These are phyloP conservation scores for Caenorhabditis latens DNA, from an alignment of 1,140 invertebrate species.

Conservation along the genomic window DNA sequence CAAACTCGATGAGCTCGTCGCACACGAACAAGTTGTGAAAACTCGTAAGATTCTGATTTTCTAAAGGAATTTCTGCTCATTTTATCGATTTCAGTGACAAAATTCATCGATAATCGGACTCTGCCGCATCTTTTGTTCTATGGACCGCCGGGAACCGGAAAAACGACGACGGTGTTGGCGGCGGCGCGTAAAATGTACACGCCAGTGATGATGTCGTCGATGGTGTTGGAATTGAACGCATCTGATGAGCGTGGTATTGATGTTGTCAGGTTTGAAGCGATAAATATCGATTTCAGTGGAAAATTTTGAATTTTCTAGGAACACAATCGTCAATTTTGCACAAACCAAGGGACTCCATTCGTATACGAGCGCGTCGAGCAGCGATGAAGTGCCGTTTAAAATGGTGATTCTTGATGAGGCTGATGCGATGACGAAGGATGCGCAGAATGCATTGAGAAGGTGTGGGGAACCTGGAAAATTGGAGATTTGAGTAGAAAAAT, in stretches of 20 bases:
- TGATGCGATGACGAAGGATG: conserved; percentile 99
- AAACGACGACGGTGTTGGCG: conserved; percentile 97
- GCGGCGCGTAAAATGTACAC: conserved; percentile 93
- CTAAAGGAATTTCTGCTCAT: conserved; percentile 53
- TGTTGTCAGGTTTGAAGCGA: conserved; percentile 84
- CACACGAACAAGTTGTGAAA: conserved; percentile 94
- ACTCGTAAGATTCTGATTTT: conserved; percentile 83
- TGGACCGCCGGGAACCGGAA: conserved; percentile 97
- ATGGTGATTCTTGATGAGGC: conserved; percentile 98
- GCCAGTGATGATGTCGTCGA: conserved; percentile 45
- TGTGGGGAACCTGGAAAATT: not conserved
- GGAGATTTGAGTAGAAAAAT: not conserved
- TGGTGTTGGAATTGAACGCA: conserved; percentile 91
- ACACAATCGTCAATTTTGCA: conserved; percentile 96
- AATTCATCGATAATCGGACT: conserved; percentile 91
- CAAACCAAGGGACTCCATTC: conserved; percentile 96
- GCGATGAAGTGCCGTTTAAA: conserved; percentile 82
- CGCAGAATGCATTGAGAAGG: conserved; percentile 95
- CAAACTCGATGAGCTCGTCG: conserved; percentile 91
- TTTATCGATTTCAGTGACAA: conserved; percentile 85
- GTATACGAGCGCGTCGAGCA: conserved; percentile 72
- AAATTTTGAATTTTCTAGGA: conserved; percentile 74
- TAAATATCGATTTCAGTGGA: not conserved
- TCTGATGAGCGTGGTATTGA: conserved; percentile 98
- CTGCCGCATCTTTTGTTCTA: conserved; percentile 97